phyloP scores from a whole-genome alignment of 2,113 vertebrate species.

The Arvicanthis niloticus region DNA sequence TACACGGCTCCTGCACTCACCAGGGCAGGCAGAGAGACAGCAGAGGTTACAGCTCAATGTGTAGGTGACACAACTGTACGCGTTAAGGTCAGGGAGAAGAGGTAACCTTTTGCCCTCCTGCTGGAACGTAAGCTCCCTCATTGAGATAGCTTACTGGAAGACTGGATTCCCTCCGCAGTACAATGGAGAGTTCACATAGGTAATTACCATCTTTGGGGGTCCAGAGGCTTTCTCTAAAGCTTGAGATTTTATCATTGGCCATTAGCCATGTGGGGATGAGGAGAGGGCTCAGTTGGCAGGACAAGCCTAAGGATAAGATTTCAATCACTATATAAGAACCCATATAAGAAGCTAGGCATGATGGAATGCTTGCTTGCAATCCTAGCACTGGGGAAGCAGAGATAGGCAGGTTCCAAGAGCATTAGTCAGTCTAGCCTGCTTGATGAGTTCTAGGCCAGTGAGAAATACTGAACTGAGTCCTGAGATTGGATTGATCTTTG shows the following conservation, averaged over 20 bases:
- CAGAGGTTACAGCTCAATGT: not conserved
- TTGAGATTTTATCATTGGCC: slow-evolving; percentile 8
- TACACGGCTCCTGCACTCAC: not conserved
- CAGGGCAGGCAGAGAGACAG: not conserved
- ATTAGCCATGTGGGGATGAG: not conserved
- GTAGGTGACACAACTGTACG: not conserved
- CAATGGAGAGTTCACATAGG: not conserved
- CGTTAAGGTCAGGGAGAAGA: not conserved
- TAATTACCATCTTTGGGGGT: slow-evolving; percentile 6
- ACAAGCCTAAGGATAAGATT: not conserved
- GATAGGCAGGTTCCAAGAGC: not conserved
- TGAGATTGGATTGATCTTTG: not conserved
- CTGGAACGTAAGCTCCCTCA: not conserved
- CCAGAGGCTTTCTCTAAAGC: slow-evolving; percentile 6
- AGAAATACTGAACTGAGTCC: not conserved
- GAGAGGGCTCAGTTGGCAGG: not conserved
- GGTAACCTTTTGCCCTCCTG: not conserved
- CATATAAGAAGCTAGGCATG: not conserved
- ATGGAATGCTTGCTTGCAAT: not conserved
- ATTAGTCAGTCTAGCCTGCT: not conserved
- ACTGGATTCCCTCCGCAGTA: not conserved
- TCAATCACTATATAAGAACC: not conserved
- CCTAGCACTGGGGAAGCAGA: not conserved
- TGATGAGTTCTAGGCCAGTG: not conserved
- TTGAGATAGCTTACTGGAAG: not conserved